Evolutionary conservation across 1,140 invertebrate species (phyloP), one percentile per base, ranked within the genome.

Genomic region (Calliopsis andreniformis): DNA sequence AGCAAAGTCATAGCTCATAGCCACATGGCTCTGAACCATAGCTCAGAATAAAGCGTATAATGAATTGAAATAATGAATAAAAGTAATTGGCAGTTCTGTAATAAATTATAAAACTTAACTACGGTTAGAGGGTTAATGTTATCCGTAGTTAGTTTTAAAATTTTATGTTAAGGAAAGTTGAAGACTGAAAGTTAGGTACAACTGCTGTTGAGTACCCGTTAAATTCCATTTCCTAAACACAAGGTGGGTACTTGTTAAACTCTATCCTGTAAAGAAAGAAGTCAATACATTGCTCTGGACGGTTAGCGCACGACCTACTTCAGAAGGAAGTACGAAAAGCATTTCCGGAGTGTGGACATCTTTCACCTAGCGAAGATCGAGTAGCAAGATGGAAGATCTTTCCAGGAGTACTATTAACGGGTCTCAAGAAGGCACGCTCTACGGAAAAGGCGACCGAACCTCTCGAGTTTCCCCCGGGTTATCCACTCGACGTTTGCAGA

Each of bases 351-450:
- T 66, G 70, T 76, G 62, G 56, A 78, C 62, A 67, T 53, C 28
- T 63, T 67, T 78, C 47, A 69, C 23, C 64, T 77, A 47, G 39
- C 61, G 61, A 53, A 71, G 61, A 80, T 84, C 43, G 68, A 67
- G 76, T 72, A 73, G 69, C 55, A 68, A 69, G 79, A 72, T 76
- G 75, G 63, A 71, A 84, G 59, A 85, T 85, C 78, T 81, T 72
- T 64, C 20, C 51, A 75, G 63, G 59, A 83, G 80, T 72, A 70
- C 80, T 70, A 78, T 84, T 85, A 79, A 69, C 51, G 59, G 45
- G 39, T 55, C 53, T 56, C 49, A 45, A 62, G 58, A 53, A 76
- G 64, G 64, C 62, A 62, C 61, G 53, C 68, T 63, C 51, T 55
- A 67, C 72, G 67, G 63, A 82, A 84, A 83, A 76, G 77, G 47